A percentile compares a stretch with the other conserved stretches of the same genome.
These are phyloP conservation scores for Pelusios castaneus DNA, from an alignment of 2,113 vertebrate species.

Conservation along the genomic window DNA sequence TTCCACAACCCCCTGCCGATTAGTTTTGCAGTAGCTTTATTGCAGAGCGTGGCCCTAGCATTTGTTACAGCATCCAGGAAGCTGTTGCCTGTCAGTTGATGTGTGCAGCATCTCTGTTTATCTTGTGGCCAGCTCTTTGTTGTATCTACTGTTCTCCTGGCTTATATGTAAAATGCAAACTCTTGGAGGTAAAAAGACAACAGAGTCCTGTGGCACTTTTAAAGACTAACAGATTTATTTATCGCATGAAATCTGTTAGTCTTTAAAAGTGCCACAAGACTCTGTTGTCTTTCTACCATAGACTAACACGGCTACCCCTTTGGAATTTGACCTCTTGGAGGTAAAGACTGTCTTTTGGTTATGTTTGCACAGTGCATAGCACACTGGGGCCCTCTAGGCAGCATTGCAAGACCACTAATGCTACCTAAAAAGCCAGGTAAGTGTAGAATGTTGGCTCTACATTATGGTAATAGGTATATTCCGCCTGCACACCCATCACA, in stretches of 20 bases:
- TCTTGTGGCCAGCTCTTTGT: not conserved
- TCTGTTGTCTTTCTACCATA: too few relatives aligned
- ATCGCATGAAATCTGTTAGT: too few relatives aligned
- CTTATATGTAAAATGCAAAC: not conserved
- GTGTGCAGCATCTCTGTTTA: not conserved
- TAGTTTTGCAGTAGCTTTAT: not conserved
- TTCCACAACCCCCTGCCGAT: not conserved
- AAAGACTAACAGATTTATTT: too few relatives aligned
- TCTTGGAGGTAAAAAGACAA: not conserved
- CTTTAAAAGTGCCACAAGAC: too few relatives aligned
- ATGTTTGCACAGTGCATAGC: not conserved
- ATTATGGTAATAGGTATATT: not conserved
- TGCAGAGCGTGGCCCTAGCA: not conserved
- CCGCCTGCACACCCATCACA: not conserved
- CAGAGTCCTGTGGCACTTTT: too few relatives aligned
- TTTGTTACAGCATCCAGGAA: not conserved
- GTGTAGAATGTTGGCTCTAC: not conserved
- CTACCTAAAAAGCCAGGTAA: not conserved
- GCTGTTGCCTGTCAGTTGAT: rapidly evolving
- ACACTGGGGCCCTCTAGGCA: not conserved
- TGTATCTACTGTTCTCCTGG: not conserved
- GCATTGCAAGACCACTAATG: not conserved
- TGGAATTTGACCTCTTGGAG: too few relatives aligned
- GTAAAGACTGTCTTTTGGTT: not conserved
- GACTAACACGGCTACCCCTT: too few relatives aligned